Conservation (phyloP, 1,140 invertebrate genomes). For the Tyrophagus putrescentiae region DNA sequence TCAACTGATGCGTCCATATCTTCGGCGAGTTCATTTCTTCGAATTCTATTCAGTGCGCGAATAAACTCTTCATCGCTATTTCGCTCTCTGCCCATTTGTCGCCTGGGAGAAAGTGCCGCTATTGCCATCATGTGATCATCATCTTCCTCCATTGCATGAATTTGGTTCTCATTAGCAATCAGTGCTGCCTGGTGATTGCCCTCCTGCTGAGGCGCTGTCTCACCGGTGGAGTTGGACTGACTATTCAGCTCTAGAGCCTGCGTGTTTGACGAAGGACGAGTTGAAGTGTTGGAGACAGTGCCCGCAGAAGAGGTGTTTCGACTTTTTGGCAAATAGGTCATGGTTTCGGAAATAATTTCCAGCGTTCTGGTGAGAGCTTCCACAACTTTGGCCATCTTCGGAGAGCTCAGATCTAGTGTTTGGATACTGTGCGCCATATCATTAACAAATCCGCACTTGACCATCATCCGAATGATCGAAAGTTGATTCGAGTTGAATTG, state of each 20-base stretch:
- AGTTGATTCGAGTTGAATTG: constrained; percentile 38
- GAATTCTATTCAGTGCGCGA: too few relatives aligned
- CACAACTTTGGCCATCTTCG: constrained; percentile 58
- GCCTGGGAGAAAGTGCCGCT: too few relatives aligned
- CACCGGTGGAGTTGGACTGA: not conserved
- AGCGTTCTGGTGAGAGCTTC: constrained; percentile 66
- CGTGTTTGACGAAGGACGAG: not conserved
- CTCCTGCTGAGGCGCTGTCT: not conserved
- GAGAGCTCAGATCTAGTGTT: constrained; percentile 64
- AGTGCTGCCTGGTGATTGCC: not conserved
- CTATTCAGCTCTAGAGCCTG: too few relatives aligned
- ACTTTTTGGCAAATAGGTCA: constrained; percentile 44
- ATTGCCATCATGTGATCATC: too few relatives aligned
- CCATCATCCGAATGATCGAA: constrained; percentile 49
- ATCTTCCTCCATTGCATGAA: too few relatives aligned
- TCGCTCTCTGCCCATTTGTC: too few relatives aligned
- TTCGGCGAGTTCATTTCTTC: constrained; percentile 26
- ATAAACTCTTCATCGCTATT: too few relatives aligned
- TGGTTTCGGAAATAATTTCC: constrained; percentile 61
- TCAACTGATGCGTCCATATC: constrained; percentile 28
- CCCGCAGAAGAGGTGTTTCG: not conserved
- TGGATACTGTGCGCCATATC: constrained; percentile 68
- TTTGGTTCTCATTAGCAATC: too few relatives aligned
- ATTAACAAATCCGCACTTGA: constrained; percentile 50
- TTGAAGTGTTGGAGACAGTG: not conserved